A percentile compares a stretch with the other conserved stretches of the same genome.
Conservation (phyloP, 2,797 vertebrate genomes). For the Microcaecilia unicolor region DNA sequence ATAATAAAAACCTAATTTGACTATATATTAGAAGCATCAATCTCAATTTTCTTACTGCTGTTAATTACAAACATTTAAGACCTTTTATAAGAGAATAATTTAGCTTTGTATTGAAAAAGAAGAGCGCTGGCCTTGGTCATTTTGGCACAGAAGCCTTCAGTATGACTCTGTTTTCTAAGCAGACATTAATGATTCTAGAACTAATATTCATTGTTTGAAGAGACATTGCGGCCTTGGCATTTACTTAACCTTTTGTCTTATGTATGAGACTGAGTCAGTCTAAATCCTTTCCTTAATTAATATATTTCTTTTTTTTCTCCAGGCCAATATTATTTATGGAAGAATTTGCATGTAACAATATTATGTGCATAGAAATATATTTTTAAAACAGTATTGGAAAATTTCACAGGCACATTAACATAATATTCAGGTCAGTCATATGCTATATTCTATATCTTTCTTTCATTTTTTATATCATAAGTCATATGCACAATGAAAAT, state of each 20-base stretch:
- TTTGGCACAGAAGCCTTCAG: conserved; percentile 78
- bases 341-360: conserved; percentile 60
- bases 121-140: conserved; percentile 63
- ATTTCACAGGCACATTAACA: too few species aligned
- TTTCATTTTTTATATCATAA: too few species aligned
- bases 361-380: too few species aligned
- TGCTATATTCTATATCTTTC: too few species aligned
- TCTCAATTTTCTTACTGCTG: conserved; percentile 57
- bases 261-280: conserved; percentile 89
- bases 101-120: conserved; percentile 82
- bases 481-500: too few species aligned
- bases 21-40: conserved; percentile 44
- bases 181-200: conserved; percentile 97
- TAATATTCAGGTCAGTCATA: too few species aligned
- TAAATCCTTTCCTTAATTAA: conserved; percentile 98
- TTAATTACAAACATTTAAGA: conserved; percentile 80
- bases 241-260: conserved; percentile 99
- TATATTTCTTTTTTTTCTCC: conserved; percentile 70
- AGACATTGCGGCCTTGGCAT: conserved; percentile 92
- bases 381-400: too few species aligned
- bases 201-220: conserved; percentile 99
- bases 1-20: conserved; percentile 46
- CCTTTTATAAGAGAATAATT: conserved; percentile 75
- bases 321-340: conserved; percentile 65
- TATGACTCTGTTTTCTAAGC: conserved; percentile 91